phyloP scores from a whole-genome alignment of 2,113 vertebrate genomes.

The Lepisosteus oculatus region DNA sequence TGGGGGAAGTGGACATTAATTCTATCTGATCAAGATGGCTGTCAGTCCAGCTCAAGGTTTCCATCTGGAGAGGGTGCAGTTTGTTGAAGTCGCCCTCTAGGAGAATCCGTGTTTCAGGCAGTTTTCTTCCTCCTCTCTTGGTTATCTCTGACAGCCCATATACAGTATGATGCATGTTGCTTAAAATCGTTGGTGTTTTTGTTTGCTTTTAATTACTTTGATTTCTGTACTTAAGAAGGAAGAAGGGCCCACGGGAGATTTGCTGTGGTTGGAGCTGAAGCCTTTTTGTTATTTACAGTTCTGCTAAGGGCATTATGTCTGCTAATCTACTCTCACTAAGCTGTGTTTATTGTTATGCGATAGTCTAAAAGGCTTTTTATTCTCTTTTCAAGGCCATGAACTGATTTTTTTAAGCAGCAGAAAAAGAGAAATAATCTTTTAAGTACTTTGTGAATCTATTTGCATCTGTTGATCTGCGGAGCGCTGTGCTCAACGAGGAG shows the following conservation, averaged over 20 bases:
- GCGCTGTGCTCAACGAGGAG: slow-evolving; percentile 3
- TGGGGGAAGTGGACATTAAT: background rate
- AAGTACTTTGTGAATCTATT: slow-evolving; percentile 40
- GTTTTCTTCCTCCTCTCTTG: slow-evolving; percentile 25
- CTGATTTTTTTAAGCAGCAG: slow-evolving; percentile 43
- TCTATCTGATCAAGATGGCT: background rate
- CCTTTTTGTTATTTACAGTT: slow-evolving; percentile 42
- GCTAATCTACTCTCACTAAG: slow-evolving; percentile 34
- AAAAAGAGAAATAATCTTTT: slow-evolving; percentile 44
- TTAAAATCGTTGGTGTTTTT: slow-evolving; percentile 28
- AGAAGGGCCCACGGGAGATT: slow-evolving; percentile 26
- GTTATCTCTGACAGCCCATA: slow-evolving; percentile 29
- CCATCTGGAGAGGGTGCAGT: background rate
- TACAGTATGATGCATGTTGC: slow-evolving; percentile 28
- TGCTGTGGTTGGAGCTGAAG: slow-evolving; percentile 27
- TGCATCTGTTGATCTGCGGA: slow-evolving; percentile 14
- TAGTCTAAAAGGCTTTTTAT: slow-evolving; percentile 32
- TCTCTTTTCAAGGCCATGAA: slow-evolving; percentile 29
- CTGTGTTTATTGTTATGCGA: slow-evolving; percentile 31
- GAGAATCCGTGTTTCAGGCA: background rate
- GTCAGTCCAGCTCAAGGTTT: background rate
- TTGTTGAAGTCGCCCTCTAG: background rate
- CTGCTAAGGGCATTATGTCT: slow-evolving; percentile 27
- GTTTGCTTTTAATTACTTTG: slow-evolving; percentile 22
- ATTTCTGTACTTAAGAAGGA: slow-evolving; percentile 25